These are phyloP conservation scores for Ochlodes sylvanus DNA, from an alignment of 2,888 invertebrate genomes.

Conservation along the genomic window DNA sequence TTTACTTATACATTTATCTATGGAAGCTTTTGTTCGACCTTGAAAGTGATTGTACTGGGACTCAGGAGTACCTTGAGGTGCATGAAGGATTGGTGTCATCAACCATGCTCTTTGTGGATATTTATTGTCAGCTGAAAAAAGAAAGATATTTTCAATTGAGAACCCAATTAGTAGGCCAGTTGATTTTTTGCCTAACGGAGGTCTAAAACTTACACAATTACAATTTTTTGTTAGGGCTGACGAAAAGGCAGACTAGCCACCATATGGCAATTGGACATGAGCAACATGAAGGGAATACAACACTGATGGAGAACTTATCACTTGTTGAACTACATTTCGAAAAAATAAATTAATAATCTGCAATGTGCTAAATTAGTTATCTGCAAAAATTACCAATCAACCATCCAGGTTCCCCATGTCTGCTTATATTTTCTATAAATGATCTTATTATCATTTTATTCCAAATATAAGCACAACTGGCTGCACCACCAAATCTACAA, in stretches of 20 bases:
- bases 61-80: slow-evolving; percentile 62
- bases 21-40: slow-evolving; percentile 58
- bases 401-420: slow-evolving; percentile 64
- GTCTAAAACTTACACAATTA: no score
- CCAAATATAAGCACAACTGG: slow-evolving; percentile 60
- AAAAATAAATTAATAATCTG: no score
- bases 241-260: no score
- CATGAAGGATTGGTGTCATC: slow-evolving; percentile 64
- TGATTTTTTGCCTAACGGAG: no score
- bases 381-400: slow-evolving; percentile 53
- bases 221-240: no score
- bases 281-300: no score
- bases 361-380: background rate
- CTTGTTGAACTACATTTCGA: no score
- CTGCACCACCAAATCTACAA: slow-evolving; percentile 63
- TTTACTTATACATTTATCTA: slow-evolving; percentile 59
- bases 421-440: slow-evolving; percentile 56
- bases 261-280: no score
- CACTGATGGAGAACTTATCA: no score
- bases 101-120: slow-evolving; percentile 65
- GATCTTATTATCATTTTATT: slow-evolving; percentile 60
- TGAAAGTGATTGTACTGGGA: slow-evolving; percentile 66
- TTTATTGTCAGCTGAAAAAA: slow-evolving; percentile 58
- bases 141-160: background rate
- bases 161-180: no score